phyloP scores from a whole-genome alignment of 1,140 invertebrate species.

The Eulimnadia texana region DNA sequence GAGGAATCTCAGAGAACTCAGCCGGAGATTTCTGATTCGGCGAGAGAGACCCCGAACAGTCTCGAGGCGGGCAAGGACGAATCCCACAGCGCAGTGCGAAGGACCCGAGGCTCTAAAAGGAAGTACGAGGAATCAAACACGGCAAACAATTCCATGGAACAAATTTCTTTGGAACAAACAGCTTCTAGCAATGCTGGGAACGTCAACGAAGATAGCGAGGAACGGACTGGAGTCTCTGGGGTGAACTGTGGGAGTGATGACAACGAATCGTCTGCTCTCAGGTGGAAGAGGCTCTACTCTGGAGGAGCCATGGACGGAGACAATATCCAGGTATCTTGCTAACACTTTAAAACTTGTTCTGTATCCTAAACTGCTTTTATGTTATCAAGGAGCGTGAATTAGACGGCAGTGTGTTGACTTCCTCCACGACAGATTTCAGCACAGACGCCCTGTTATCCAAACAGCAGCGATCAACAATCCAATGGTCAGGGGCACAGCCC shows the following conservation, averaged over 20 bases:
- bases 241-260: neutral
- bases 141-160: neutral
- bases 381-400: slow-evolving; percentile 1
- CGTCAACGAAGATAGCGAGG: neutral
- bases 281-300: slow-evolving; percentile 7
- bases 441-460: slow-evolving; percentile 62
- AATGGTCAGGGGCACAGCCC: slow-evolving; percentile 65
- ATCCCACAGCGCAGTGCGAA: neutral
- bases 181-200: neutral
- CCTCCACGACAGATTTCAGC: slow-evolving; percentile 54
- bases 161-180: no score
- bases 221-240: neutral
- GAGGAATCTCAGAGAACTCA: neutral
- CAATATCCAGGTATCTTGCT: neutral
- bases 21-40: neutral
- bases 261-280: neutral
- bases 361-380: neutral
- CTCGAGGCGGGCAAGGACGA: neutral
- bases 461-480: slow-evolving; percentile 59
- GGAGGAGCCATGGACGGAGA: slow-evolving; percentile 4
- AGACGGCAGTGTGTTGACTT: neutral
- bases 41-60: no score
- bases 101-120: neutral
- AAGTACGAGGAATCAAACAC: neutral
- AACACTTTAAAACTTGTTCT: neutral